These are phyloP conservation scores for Semaprochilodus insignis DNA, from an alignment of 2,797 vertebrate species.

Conservation along the genomic window DNA sequence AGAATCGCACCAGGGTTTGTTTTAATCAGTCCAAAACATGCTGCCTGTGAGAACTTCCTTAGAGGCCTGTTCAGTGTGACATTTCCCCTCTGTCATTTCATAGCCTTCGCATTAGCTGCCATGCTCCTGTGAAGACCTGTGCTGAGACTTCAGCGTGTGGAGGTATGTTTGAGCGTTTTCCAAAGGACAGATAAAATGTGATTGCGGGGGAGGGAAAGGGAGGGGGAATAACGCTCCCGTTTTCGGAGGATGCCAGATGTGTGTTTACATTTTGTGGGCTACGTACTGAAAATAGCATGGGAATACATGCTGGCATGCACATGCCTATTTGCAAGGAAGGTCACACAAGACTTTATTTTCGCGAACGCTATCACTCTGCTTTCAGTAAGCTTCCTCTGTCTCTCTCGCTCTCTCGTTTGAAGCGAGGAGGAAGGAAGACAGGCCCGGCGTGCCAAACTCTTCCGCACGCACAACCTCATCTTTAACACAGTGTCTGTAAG, in stretches of 20 bases:
- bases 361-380: slow-evolving; percentile 16
- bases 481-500: background rate
- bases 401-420: slow-evolving; percentile 26
- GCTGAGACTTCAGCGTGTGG: background rate
- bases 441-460: background rate
- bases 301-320: background rate
- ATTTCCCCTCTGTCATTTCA: background rate
- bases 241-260: slow-evolving; percentile 4
- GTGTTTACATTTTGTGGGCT: slow-evolving; percentile 25
- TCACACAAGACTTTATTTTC: slow-evolving; percentile 27
- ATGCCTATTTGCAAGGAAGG: slow-evolving; percentile 1
- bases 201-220: background rate
- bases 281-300: slow-evolving; percentile 20
- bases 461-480: slow-evolving; percentile 1
- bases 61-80: background rate
- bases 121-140: too few relatives aligned
- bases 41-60: too few relatives aligned
- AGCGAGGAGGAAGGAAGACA: slow-evolving; percentile 8
- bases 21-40: too few relatives aligned
- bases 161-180: slow-evolving; percentile 5
- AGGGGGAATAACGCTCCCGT: slow-evolving; percentile 3
- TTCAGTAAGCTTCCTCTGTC: background rate
- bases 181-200: background rate
- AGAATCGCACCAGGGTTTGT: too few relatives aligned
- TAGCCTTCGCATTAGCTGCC: background rate